Base-by-base conservation (phyloP, 2,797 vertebrate species). In the Ceryle rudis region DNA sequence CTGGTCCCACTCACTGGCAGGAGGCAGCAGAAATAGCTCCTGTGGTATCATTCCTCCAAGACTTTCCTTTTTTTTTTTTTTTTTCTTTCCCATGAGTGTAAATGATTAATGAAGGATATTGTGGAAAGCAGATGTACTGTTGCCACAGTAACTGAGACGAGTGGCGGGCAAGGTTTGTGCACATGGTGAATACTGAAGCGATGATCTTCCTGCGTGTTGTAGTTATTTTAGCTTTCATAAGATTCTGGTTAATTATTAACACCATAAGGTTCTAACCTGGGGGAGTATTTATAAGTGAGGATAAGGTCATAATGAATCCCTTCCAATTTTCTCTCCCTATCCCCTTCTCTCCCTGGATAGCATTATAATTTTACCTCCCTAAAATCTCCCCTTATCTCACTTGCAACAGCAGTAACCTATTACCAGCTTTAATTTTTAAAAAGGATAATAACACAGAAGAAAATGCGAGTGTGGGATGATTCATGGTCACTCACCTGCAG, bases 71-170 rank as follows among this genome's bases (percentile, higher is more conserved):
- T 22, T 65, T 31, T 13, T 57, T 74, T n/a, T 39, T 18, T 20
- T 18, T 18, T 11, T 20, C 41, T 37, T 41, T 33, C 14, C 5
- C 35, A 31, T 20, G 41, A 28, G 57, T 96, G 93, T 97, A 81
- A 97, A 96, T 95, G 97, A 97, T 97, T 97, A 91, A 97, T 91
- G 94, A 92, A 75, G 71, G 92, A 89, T 94, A 46, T 71, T 79
- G 93, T 95, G 91, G 77, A 83, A 72, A 91, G 94, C 95, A 97
- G 96, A 95, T 92, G 96, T 52, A 28, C 88, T 70, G 96, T 97
- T 92, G 70, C 96, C 95, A 96, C 92, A 96, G 96, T 90, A 93
- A 96, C 97, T 75, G 33, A 49, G 64, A 28, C 14, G 12, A 96
- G 94, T 69, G 83, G 90, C 8, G 1, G 85, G 92, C 83, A 81